A percentile compares a stretch with the other conserved stretches of the same genome.
phyloP scores from a whole-genome alignment of 2,113 vertebrate species.

The Mobula hypostoma region DNA sequence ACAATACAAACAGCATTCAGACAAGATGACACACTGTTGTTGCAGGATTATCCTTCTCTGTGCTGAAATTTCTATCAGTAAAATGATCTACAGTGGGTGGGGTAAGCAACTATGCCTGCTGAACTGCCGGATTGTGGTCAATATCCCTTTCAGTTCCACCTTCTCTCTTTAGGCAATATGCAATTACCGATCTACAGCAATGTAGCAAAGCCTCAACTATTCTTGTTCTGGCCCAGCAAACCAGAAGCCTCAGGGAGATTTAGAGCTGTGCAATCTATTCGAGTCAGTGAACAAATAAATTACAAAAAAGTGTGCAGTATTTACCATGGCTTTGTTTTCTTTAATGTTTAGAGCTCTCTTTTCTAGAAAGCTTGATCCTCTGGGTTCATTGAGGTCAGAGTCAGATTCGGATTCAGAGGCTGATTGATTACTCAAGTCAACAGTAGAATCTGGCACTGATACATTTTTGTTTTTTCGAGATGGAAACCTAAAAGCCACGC shows the following conservation, averaged over 20 bases:
- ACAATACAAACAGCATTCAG: not conserved
- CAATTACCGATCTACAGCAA: no score
- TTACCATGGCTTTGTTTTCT: slow-evolving; percentile 95
- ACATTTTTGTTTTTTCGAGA: slow-evolving; percentile 51
- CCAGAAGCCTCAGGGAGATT: no score
- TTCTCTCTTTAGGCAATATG: no score
- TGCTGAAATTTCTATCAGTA: not conserved
- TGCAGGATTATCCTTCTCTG: no score
- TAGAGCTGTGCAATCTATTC: not conserved
- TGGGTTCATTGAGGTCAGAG: slow-evolving; percentile 63
- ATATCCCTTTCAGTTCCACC: no score
- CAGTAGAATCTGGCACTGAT: slow-evolving; percentile 47
- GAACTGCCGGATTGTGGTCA: no score
- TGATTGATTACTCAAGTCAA: slow-evolving; percentile 39
- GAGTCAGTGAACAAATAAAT: not conserved
- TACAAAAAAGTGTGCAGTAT: slow-evolving; percentile 32
- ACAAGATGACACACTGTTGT: not conserved
- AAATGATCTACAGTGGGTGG: not conserved
- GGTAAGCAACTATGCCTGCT: no score
- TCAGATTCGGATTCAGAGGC: slow-evolving; percentile 48
- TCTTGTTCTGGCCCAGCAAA: no score
- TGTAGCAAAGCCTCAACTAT: no score
- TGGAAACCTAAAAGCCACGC: slow-evolving; percentile 80
- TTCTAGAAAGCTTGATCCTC: slow-evolving; percentile 66
- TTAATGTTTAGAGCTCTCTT: slow-evolving; percentile 94